Evolutionary conservation across 2,888 invertebrate species (phyloP), one percentile per base, ranked within the genome.

Genomic region (Napeogenes sylphis): DNA sequence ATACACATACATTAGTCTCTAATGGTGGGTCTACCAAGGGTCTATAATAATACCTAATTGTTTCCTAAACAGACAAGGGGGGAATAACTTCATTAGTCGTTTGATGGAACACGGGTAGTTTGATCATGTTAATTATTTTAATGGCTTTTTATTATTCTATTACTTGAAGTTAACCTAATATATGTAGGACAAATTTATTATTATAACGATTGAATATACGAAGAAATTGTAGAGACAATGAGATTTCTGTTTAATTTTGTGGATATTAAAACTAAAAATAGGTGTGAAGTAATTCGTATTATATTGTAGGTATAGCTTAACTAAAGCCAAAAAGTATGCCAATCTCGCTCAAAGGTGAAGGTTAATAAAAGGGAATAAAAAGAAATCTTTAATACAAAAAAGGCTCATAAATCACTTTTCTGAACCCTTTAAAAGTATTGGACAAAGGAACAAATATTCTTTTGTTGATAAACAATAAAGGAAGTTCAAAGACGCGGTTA

Each of bases 41-140:
- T 76, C 79, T 78, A 78, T 83, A 85, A 84, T 84, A 81, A 83
- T 82, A 78, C 82, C 84, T 88, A 87, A 88, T 87, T 87, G 87
- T 83, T 86, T 81, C 79, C 84, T 80, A 85, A 88, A 87, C 87
- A 85, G 87, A 87, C 87, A 84, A 85, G 73, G 70, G 81, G 80
- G 82, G 75, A 74, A 75, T 84, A 85, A 84, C 80, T 82, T 78
- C 76, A 77, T 85, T 85, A 83, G 66, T 70, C 69, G 61, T 68
- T 67, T 51, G 51, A 21, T 51, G 51, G 30, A 51, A 51, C 51
- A 51, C 30, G 30, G 65, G 65, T 68, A 66, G 69, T 66, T 66
- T 64, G 62, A 56, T 56, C 55, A 55, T 53, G 56, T 56, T 51
- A 51, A 51, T 51, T 51, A 51, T 30, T 51, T 30, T 51, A 51